Percentiles rank a stretch among this genome's conserved stretches.
These are phyloP conservation scores for Syrmaticus mikado DNA, from an alignment of 2,113 vertebrate genomes.

Conservation along the genomic window DNA sequence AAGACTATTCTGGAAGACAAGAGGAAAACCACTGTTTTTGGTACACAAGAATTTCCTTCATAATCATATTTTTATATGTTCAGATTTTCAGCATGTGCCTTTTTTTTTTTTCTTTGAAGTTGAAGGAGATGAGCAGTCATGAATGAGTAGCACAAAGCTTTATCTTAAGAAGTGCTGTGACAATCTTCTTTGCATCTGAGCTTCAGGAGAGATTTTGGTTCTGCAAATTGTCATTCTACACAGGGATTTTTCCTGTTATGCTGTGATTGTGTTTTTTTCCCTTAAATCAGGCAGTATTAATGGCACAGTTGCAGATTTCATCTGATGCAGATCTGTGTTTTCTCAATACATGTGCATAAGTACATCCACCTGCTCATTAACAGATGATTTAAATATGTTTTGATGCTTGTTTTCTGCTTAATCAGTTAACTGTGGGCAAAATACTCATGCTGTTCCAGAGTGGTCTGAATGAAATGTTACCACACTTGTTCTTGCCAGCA, in stretches of 20 bases:
- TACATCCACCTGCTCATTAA: background rate
- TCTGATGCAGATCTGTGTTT: background rate
- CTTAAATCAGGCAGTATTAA: background rate
- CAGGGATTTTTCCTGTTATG: background rate
- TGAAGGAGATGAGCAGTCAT: background rate
- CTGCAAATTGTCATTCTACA: background rate
- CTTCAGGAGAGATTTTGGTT: background rate
- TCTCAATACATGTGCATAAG: background rate
- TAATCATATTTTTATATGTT: background rate
- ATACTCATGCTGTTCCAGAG: background rate
- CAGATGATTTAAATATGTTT: background rate
- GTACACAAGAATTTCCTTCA: background rate
- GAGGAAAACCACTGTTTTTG: fast-evolving
- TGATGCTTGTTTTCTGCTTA: background rate
- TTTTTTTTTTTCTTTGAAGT: background rate
- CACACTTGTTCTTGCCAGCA: background rate
- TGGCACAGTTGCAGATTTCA: background rate
- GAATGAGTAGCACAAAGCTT: background rate
- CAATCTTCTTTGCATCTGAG: background rate
- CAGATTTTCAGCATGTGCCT: fast-evolving
- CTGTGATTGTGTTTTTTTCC: background rate
- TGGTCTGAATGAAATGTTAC: background rate
- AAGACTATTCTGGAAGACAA: background rate
- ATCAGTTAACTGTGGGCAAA: background rate
- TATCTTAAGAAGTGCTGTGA: background rate